These are phyloP conservation scores for Brachionus manjavacas DNA, from an alignment of 1,140 invertebrate species.

Conservation along the genomic window DNA sequence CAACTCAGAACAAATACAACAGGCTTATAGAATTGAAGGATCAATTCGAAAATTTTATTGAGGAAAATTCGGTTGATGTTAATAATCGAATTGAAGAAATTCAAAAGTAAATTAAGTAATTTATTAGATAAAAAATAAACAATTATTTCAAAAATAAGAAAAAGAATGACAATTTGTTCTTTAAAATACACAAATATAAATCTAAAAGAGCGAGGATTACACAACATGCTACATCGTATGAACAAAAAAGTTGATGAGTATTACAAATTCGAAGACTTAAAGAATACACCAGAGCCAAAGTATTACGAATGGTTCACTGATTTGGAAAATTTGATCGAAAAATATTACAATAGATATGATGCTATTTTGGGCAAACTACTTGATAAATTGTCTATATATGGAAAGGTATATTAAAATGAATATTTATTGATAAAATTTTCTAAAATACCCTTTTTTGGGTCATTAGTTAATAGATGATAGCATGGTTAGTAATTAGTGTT, in stretches of 20 bases:
- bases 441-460: not conserved
- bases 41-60: not conserved
- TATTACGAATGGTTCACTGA: conserved; percentile 19
- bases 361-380: not conserved
- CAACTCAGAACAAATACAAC: not conserved
- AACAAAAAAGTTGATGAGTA: not conserved
- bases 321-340: conserved; percentile 8
- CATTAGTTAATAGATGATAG: not conserved
- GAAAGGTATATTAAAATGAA: not conserved
- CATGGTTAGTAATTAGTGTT: not conserved
- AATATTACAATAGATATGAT: conserved; percentile 21
- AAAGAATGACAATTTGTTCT: conserved; percentile 12
- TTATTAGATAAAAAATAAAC: not conserved
- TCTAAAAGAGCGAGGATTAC: not conserved
- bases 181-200: not conserved
- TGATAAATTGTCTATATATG: not conserved
- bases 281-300: conserved; percentile 12
- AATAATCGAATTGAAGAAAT: conserved; percentile 5
- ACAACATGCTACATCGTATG: not conserved
- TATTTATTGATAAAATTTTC: not conserved
- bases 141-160: not conserved
- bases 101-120: not conserved
- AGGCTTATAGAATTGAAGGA: not conserved
- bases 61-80: conserved; percentile 1
- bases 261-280: not conserved